A percentile compares a stretch with the other conserved stretches of the same genome.
Evolutionary conservation across 2,888 invertebrate genomes (phyloP).

Genomic region (Orthosia gracilis): DNA sequence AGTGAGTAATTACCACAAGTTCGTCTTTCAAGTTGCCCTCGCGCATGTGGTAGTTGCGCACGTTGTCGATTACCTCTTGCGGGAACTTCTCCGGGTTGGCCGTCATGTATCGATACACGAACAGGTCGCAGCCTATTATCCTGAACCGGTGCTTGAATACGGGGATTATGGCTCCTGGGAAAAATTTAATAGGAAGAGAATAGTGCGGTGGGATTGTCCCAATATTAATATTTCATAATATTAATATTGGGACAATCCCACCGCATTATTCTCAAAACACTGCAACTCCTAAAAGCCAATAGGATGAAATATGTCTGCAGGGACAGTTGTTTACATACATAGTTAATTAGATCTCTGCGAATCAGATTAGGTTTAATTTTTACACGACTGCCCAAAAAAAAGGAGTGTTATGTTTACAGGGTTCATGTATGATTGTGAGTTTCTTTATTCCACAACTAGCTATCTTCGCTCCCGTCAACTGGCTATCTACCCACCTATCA

Average conservation of each 20-base stretch:
- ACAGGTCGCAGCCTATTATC: conserved; percentile 94
- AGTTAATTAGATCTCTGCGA: not conserved
- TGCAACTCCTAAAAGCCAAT: too few species aligned
- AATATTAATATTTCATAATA: too few species aligned
- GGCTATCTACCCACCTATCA: too few species aligned
- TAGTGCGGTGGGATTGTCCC: too few species aligned
- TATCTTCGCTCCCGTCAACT: too few species aligned
- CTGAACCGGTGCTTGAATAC: conserved; percentile 95
- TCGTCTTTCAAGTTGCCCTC: conserved; percentile 92
- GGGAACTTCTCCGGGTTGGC: conserved; percentile 94
- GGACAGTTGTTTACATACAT: not conserved
- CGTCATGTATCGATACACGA: conserved; percentile 95
- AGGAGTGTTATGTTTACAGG: too few species aligned
- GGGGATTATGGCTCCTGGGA: conserved; percentile 92
- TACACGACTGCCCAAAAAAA: too few species aligned
- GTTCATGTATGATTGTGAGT: too few species aligned
- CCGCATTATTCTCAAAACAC: too few species aligned
- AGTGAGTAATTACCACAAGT: conserved; percentile 78
- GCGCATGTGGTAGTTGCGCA: conserved; percentile 93
- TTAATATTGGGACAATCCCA: too few species aligned
- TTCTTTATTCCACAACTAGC: too few species aligned
- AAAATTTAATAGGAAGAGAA: too few species aligned
- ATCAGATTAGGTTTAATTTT: not conserved
- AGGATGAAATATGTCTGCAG: not conserved
- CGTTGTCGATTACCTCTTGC: conserved; percentile 92